Evolutionary conservation across 2,888 invertebrate species (phyloP).

Genomic region (Hyposoter dolosus): DNA sequence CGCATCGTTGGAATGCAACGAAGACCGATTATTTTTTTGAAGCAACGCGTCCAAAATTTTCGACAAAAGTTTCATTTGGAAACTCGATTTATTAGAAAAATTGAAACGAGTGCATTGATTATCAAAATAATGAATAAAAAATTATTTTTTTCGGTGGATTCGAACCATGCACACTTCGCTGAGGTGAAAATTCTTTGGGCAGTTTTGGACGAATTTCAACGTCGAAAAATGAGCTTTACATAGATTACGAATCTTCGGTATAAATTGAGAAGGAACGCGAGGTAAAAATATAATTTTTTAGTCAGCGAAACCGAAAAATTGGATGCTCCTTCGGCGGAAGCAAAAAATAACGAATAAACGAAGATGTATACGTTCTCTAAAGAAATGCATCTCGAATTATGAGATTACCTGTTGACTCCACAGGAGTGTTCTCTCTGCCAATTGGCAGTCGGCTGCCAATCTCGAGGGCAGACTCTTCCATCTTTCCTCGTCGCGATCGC

Average conservation of each 20-base stretch:
- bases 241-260: not conserved
- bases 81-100: not conserved
- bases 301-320: not conserved
- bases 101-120: too few species aligned
- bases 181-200: not conserved
- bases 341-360: not conserved
- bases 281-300: not conserved
- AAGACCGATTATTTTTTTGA: not conserved
- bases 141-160: too few species aligned
- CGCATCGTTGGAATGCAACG: not conserved
- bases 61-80: not conserved
- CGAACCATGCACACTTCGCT: not conserved
- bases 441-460: conserved; percentile 82
- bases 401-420: conserved; percentile 83
- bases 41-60: not conserved
- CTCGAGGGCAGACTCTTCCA: conserved; percentile 83
- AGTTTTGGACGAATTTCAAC: not conserved
- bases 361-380: conserved; percentile 1
- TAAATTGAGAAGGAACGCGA: not conserved
- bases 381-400: conserved; percentile 55
- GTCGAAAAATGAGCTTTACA: not conserved
- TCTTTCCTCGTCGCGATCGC: conserved; percentile 81
- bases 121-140: too few species aligned
- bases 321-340: not conserved
- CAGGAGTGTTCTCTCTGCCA: conserved; percentile 81